Evolutionary conservation across 1,140 invertebrate species (phyloP).

Genomic region (Ips typographus): DNA sequence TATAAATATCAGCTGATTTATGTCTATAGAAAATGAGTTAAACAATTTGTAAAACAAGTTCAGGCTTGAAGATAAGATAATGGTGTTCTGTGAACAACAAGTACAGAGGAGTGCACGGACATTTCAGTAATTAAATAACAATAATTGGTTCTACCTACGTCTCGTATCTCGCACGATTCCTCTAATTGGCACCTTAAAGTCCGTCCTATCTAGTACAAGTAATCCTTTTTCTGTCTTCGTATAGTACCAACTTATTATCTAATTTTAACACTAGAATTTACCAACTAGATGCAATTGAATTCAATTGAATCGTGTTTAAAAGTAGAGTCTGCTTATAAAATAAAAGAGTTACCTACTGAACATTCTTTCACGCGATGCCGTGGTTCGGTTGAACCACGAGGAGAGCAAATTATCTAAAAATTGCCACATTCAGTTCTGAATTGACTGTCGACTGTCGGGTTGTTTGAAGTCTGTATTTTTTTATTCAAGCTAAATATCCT

Average conservation of each 20-base stretch:
- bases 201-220: slow-evolving; percentile 33
- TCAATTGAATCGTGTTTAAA: slow-evolving; percentile 32
- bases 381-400: slow-evolving; percentile 12
- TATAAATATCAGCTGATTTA: too few relatives aligned
- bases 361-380: slow-evolving; percentile 32
- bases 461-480: too few relatives aligned
- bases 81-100: not conserved
- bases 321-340: slow-evolving; percentile 28
- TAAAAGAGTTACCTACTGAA: slow-evolving; percentile 18
- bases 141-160: slow-evolving; percentile 25
- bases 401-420: not conserved
- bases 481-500: too few relatives aligned
- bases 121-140: slow-evolving; percentile 8
- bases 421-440: not conserved
- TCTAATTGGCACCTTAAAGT: slow-evolving; percentile 34
- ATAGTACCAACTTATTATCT: slow-evolving; percentile 35
- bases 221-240: slow-evolving; percentile 32
- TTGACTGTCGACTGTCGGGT: not conserved
- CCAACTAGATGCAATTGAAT: slow-evolving; percentile 29
- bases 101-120: not conserved
- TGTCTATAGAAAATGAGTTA: too few relatives aligned
- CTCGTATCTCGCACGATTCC: slow-evolving; percentile 24
- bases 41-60: too few relatives aligned
- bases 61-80: too few relatives aligned
- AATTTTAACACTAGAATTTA: slow-evolving; percentile 37